phyloP scores from a whole-genome alignment of 1,140 invertebrate species.

The Hylaeus anthracinus region DNA sequence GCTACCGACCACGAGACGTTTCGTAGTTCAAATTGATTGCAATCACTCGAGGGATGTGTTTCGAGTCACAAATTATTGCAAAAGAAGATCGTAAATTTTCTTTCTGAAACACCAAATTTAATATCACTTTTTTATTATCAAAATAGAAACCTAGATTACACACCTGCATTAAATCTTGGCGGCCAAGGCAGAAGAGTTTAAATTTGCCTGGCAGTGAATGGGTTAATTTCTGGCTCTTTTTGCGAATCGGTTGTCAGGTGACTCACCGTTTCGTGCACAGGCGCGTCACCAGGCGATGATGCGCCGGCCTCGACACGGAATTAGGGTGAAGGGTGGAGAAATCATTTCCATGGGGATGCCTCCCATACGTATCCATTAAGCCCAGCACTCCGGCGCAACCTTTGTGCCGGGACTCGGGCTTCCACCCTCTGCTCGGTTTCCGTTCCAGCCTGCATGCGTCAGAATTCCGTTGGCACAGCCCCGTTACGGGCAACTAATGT shows the following conservation, averaged over 20 bases:
- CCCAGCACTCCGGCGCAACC: constrained; percentile 18
- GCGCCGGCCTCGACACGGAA: constrained; percentile 34
- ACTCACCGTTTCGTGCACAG: constrained; percentile 38
- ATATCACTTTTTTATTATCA: too few species aligned
- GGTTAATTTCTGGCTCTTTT: too few species aligned
- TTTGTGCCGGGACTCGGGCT: constrained; percentile 22
- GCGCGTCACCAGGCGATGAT: constrained; percentile 48
- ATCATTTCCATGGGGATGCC: constrained; percentile 62
- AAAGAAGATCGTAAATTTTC: too few species aligned
- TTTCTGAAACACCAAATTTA: too few species aligned
- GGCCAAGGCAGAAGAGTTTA: neutral
- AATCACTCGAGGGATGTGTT: too few species aligned
- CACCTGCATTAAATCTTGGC: too few species aligned
- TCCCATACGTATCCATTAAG: constrained; percentile 41
- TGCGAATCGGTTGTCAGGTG: neutral
- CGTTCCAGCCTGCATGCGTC: constrained; percentile 20
- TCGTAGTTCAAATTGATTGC: too few species aligned
- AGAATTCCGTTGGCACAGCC: constrained; percentile 49
- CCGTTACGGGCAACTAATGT: constrained; percentile 70
- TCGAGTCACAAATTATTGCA: too few species aligned
- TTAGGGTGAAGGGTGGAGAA: constrained; percentile 41
- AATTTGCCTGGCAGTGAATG: too few species aligned
- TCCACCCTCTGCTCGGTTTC: constrained; percentile 30
- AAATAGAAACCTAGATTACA: too few species aligned
- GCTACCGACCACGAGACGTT: too few species aligned